These are phyloP conservation scores for Cylloceria caligata DNA, from an alignment of 2,888 invertebrate species.

Conservation along the genomic window DNA sequence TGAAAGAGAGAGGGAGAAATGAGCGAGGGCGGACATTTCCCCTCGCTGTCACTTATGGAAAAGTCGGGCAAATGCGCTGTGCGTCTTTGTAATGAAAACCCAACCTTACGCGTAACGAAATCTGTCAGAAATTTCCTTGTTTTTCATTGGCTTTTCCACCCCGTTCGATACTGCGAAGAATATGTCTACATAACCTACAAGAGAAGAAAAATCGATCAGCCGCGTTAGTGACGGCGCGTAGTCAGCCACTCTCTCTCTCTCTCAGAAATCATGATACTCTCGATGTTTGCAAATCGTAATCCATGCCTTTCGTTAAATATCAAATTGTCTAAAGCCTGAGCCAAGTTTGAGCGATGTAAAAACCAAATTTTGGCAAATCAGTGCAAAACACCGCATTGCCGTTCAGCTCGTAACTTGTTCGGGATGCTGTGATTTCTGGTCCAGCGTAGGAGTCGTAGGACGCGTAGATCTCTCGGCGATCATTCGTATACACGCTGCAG, in stretches of 20 bases:
- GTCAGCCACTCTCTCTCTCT: too few relatives aligned
- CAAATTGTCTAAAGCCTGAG: neutral
- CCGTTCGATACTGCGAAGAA: neutral
- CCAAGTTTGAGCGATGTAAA: neutral
- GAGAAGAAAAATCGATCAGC: neutral
- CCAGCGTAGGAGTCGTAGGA: too few relatives aligned
- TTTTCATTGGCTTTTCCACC: neutral
- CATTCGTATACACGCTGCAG: neutral
- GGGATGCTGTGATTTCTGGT: too few relatives aligned
- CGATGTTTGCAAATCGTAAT: neutral
- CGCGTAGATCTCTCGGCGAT: too few relatives aligned
- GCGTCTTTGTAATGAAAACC: too few relatives aligned
- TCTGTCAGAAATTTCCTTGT: neutral
- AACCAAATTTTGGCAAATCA: neutral
- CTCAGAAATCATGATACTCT: neutral
- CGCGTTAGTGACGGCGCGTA: too few relatives aligned
- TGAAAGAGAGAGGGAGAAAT: too few relatives aligned
- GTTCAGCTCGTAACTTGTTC: too few relatives aligned
- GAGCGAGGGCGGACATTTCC: too few relatives aligned
- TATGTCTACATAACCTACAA: constrained; percentile 1
- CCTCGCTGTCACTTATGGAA: too few relatives aligned
- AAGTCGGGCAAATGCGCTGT: too few relatives aligned
- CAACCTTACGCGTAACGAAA: neutral
- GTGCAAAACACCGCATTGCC: neutral
- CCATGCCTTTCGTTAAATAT: neutral